A percentile compares a stretch with the other conserved stretches of the same genome.
Conservation (phyloP, 2,888 invertebrate species). For the Eilema sororculum region DNA sequence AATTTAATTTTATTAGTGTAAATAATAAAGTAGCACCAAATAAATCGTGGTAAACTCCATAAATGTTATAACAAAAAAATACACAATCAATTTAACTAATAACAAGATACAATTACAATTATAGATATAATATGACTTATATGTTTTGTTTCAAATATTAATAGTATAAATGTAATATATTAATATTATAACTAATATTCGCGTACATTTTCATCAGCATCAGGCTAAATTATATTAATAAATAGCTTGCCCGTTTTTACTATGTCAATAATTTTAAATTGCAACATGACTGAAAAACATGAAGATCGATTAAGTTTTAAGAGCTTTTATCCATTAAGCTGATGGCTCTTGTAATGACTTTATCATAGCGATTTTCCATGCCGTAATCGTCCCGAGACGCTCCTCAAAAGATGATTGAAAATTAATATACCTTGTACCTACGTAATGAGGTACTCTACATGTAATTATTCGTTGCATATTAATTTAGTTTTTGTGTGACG, state of each 20-base stretch:
- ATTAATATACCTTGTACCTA: constrained; percentile 42
- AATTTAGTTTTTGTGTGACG: constrained; percentile 34
- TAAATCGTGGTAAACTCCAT: neutral
- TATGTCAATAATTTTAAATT: constrained; percentile 55
- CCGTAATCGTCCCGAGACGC: constrained; percentile 56
- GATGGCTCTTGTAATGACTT: constrained; percentile 77
- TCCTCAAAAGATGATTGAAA: constrained; percentile 53
- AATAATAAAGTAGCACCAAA: neutral
- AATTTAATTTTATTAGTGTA: too few relatives aligned
- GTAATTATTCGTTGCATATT: constrained; percentile 46
- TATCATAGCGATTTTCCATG: constrained; percentile 69
- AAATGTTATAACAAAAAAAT: too few relatives aligned
- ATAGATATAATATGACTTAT: too few relatives aligned
- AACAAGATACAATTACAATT: too few relatives aligned
- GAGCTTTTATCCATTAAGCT: constrained; percentile 81
- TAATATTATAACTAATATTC: too few relatives aligned
- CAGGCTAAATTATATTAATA: constrained; percentile 28
- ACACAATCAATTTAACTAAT: too few relatives aligned
- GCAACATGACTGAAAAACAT: constrained; percentile 62
- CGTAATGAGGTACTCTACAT: constrained; percentile 33
- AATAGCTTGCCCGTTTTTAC: constrained; percentile 28
- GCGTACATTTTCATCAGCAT: neutral
- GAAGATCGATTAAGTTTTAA: constrained; percentile 80
- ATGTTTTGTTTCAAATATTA: too few relatives aligned
- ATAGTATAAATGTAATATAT: too few relatives aligned